Evolutionary conservation across 2,113 vertebrate genomes (phyloP), one percentile per base, ranked within the genome.

Genomic region (Triplophysa siluroides): DNA sequence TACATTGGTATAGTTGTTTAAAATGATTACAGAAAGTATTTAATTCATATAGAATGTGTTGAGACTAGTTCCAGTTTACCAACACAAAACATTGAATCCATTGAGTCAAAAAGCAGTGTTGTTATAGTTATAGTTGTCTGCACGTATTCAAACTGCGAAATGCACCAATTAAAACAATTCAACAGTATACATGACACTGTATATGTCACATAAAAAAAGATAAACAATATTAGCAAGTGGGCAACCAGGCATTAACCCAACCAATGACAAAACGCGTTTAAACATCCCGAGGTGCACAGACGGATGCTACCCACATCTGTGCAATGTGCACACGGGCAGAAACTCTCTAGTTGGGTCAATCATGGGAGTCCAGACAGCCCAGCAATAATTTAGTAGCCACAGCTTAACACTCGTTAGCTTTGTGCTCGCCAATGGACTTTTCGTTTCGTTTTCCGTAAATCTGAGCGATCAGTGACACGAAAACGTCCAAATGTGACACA

Each of bases 351-450:
- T 8, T 21, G 29, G 38, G 58, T n/a, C 5, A 26, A 52, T 60
- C 33, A 38, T 6, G 5, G 33, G 33, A 74, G 23, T 24, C 21
- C 2, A 10, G 8, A 9, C 54, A 58, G 54, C 19, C 8, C 54
- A 58, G n/a, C 16, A 63, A 76, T 76, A 50, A 76, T 76, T 63
- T 14, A 76, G 73, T 38, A 72, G 69, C 50, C 26, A 58, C 73
- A 75, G 33, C 70, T 19, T n/a, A 23, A 13, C 61, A 26, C 64
- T 43, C 19, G 74, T 19, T 77, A 77, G 75, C 75, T 65, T 77
- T 77, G 75, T 77, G 75, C 75, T 77, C 26, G 61, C 62, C 19
- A 8, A n/a, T 11, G 24, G 62, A 77, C 26, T 62, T 74, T n/a
- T 21, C 75, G 10, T 29, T 77, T 54, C 50, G 75, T 12, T 77